Conservation (phyloP, 1,140 invertebrate species). For the Anagrus nilaparvatae region DNA sequence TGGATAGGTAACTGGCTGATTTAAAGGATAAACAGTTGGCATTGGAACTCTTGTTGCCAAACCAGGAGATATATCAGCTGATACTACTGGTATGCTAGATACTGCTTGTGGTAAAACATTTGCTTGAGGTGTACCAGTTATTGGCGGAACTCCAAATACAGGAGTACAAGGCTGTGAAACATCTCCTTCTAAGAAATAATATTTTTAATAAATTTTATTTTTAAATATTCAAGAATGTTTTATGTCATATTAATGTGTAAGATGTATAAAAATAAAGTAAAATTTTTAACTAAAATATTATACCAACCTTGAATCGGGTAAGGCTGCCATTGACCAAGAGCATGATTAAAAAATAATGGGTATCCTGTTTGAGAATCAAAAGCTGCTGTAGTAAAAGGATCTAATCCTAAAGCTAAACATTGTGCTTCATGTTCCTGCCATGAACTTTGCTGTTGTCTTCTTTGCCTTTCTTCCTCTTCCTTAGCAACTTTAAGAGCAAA, state of each 20-base stretch:
- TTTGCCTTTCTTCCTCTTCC: constrained; percentile 53
- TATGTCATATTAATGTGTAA: too few relatives aligned
- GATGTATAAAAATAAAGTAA: too few relatives aligned
- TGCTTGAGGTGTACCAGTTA: constrained; percentile 7
- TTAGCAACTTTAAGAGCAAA: constrained; percentile 69
- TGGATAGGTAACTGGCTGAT: constrained; percentile 21
- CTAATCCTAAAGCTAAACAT: constrained; percentile 48
- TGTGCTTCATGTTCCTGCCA: constrained; percentile 54
- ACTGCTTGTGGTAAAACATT: constrained; percentile 17
- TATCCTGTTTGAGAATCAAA: constrained; percentile 47
- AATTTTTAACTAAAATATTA: constrained; percentile 8
- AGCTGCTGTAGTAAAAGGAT: constrained; percentile 46
- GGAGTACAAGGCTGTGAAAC: background rate
- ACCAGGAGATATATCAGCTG: constrained; percentile 24
- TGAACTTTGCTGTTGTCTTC: constrained; percentile 50
- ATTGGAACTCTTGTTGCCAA: too few relatives aligned
- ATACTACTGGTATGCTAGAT: constrained; percentile 18
- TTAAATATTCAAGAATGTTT: too few relatives aligned
- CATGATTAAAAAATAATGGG: constrained; percentile 49
- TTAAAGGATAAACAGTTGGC: constrained; percentile 22
- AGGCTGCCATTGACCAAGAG: constrained; percentile 50
- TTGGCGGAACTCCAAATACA: constrained; percentile 16
- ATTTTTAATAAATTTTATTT: too few relatives aligned
- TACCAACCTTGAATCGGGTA: constrained; percentile 39
- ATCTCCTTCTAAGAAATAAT: too few relatives aligned